Conservation (phyloP, 2,888 invertebrate species). For the Spisula subtruncata region DNA sequence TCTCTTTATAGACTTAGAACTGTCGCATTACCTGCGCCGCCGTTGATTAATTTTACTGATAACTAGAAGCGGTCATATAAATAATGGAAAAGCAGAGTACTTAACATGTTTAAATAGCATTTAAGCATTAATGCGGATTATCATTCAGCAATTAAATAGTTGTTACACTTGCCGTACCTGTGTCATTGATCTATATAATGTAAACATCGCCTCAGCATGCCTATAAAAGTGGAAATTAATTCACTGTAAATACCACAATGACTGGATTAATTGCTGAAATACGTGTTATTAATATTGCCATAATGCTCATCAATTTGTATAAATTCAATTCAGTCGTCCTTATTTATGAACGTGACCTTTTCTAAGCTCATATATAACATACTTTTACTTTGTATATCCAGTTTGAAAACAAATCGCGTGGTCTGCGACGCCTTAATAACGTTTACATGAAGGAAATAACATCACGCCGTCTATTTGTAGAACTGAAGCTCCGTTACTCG, state of each 20-base stretch:
- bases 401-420: neutral
- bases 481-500: too few relatives aligned
- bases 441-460: neutral
- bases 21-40: neutral
- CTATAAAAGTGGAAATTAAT: neutral
- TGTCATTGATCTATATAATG: neutral
- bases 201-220: neutral
- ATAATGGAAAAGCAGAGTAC: neutral
- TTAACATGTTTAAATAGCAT: neutral
- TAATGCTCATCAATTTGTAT: neutral
- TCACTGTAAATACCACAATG: neutral
- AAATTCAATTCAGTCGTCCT: neutral
- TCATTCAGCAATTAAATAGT: neutral
- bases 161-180: neutral
- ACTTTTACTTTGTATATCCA: neutral
- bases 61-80: neutral
- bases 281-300: neutral
- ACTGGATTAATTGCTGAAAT: neutral
- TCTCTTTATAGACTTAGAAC: neutral
- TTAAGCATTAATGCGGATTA: neutral
- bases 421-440: neutral
- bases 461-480: too few relatives aligned
- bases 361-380: neutral
- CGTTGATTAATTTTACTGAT: neutral
- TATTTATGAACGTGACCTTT: neutral